Evolutionary conservation across 2,113 vertebrate genomes (phyloP).

Genomic region (Saguinus imperator): DNA sequence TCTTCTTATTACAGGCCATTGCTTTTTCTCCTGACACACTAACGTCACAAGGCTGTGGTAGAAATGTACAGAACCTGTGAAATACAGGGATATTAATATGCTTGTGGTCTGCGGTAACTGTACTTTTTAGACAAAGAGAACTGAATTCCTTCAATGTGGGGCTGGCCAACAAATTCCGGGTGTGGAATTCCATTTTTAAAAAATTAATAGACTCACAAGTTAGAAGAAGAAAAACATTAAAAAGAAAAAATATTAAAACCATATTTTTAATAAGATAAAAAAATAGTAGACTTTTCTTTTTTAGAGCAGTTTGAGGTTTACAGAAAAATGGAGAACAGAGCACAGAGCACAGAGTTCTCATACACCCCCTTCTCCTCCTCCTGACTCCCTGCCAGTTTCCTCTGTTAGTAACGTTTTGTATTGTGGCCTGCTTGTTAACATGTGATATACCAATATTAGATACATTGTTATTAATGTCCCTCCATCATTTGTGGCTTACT

Average conservation of each 20-base stretch:
- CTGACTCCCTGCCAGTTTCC: not conserved
- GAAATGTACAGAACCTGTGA: not conserved
- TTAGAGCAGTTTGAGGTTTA: not conserved
- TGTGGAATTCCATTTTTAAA: not conserved
- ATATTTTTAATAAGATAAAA: not conserved
- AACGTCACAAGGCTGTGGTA: not conserved
- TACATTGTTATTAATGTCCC: not conserved
- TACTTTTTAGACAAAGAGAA: not conserved
- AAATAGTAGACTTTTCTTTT: not conserved
- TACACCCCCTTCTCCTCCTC: not conserved
- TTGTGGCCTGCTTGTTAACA: not conserved
- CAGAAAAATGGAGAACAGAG: not conserved
- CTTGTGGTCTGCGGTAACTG: not conserved
- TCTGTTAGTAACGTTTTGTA: accelerated
- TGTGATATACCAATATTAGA: not conserved
- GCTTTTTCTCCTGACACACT: not conserved
- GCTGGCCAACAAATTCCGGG: not conserved
- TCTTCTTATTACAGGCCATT: not conserved
- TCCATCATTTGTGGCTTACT: not conserved
- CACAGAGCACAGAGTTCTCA: not conserved
- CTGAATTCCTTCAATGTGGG: not conserved
- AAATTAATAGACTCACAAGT: no score
- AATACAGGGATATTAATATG: accelerated
- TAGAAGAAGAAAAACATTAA: no score
- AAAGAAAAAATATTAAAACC: no score